Evolutionary conservation across 2,797 vertebrate genomes (phyloP).

Genomic region (Hapalemur alaotrensis): DNA sequence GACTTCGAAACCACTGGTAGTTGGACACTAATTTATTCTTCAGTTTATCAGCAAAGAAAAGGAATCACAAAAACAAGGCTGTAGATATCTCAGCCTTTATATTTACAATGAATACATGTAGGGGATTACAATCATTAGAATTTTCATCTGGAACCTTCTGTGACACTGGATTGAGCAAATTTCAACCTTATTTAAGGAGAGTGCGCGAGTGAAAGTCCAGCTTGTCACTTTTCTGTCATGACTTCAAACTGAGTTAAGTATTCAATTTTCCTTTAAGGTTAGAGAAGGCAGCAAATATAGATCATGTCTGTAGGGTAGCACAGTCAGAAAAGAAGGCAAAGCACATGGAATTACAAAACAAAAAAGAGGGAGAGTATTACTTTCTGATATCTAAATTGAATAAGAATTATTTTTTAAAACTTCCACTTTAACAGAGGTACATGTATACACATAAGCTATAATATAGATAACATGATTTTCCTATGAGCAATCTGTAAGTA

Average conservation of each 20-base stretch:
- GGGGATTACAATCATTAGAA: background rate
- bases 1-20: background rate
- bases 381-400: background rate
- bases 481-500: background rate
- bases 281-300: background rate
- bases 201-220: background rate
- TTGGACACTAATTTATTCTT: background rate
- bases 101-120: background rate
- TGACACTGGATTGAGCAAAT: background rate
- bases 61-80: background rate
- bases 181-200: background rate
- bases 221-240: background rate
- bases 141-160: background rate
- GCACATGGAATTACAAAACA: background rate
- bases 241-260: background rate
- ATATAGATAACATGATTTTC: background rate
- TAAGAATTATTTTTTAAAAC: background rate
- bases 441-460: background rate
- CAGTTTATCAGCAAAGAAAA: background rate
- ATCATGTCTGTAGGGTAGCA: background rate
- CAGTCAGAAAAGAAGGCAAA: background rate
- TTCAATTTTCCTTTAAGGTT: background rate
- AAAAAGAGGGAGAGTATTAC: too few species aligned
- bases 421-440: background rate
- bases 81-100: background rate